phyloP scores from a whole-genome alignment of 2,113 vertebrate species.

The Ceyx melanurus region DNA sequence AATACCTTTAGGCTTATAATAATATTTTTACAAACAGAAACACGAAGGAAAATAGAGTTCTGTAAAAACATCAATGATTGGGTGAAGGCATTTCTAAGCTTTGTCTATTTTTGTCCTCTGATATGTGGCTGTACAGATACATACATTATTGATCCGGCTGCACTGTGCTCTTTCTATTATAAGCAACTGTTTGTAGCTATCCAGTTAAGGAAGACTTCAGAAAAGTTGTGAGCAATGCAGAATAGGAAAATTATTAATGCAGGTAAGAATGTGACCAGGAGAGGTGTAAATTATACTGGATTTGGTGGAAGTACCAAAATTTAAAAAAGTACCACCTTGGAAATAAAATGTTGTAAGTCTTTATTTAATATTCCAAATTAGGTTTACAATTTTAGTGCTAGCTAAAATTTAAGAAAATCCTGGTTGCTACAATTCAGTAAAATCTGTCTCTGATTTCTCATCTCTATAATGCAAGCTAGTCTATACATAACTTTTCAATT shows the following conservation, averaged over 20 bases:
- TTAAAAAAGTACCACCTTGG: background rate
- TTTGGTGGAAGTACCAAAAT: background rate
- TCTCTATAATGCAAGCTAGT: background rate
- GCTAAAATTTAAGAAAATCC: background rate
- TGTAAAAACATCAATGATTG: background rate
- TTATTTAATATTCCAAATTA: background rate
- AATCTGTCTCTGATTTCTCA: background rate
- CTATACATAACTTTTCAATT: background rate
- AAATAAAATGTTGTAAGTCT: background rate
- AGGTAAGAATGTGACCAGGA: background rate
- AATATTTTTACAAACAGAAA: constrained; percentile 1
- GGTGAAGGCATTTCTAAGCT: background rate
- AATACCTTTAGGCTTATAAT: background rate
- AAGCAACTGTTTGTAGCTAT: background rate
- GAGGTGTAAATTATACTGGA: background rate
- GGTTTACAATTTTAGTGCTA: background rate
- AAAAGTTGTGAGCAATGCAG: background rate
- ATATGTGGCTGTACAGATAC: background rate
- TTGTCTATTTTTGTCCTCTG: background rate
- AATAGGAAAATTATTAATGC: background rate
- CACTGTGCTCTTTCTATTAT: background rate
- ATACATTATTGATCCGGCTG: background rate
- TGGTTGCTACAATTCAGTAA: background rate
- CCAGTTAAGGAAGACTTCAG: background rate
- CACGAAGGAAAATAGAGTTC: background rate